phyloP scores from a whole-genome alignment of 2,797 vertebrate species.

The Lacerta viridis region DNA sequence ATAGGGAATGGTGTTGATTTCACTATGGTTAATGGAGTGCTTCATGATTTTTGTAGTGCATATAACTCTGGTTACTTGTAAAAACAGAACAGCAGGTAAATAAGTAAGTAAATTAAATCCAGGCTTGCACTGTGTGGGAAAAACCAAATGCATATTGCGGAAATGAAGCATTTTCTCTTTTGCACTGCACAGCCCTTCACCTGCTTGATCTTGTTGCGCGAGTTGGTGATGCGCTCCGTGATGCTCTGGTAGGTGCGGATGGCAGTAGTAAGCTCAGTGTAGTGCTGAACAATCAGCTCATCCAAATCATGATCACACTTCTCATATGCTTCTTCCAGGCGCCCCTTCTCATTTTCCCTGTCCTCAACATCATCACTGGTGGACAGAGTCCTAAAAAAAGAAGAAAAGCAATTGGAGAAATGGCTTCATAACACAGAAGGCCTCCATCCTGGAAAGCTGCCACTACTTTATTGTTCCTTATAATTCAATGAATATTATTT shows the following conservation, averaged over 20 bases:
- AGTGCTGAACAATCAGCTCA: constrained; percentile 94
- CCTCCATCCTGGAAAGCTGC: background rate
- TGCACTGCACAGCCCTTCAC: constrained; percentile 64
- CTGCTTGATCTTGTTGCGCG: constrained; percentile 97
- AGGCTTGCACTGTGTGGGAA: background rate
- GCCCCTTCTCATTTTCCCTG: constrained; percentile 94
- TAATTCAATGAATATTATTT: background rate
- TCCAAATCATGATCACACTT: constrained; percentile 94
- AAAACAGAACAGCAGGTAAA: background rate
- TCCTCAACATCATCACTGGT: constrained; percentile 96
- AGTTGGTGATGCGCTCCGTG: constrained; percentile 97
- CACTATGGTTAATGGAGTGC: background rate
- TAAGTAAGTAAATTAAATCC: background rate
- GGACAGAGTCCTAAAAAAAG: constrained; percentile 90
- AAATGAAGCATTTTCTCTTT: background rate
- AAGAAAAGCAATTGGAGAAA: background rate
- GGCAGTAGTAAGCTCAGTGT: constrained; percentile 96
- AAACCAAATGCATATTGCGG: background rate
- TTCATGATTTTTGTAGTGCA: background rate
- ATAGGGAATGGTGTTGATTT: background rate
- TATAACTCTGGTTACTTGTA: background rate
- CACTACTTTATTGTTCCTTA: background rate
- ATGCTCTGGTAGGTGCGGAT: constrained; percentile 99
- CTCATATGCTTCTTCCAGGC: constrained; percentile 96
- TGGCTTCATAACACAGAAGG: background rate